Conservation (phyloP, 2,113 vertebrate genomes). For the Istiophorus platypterus region DNA sequence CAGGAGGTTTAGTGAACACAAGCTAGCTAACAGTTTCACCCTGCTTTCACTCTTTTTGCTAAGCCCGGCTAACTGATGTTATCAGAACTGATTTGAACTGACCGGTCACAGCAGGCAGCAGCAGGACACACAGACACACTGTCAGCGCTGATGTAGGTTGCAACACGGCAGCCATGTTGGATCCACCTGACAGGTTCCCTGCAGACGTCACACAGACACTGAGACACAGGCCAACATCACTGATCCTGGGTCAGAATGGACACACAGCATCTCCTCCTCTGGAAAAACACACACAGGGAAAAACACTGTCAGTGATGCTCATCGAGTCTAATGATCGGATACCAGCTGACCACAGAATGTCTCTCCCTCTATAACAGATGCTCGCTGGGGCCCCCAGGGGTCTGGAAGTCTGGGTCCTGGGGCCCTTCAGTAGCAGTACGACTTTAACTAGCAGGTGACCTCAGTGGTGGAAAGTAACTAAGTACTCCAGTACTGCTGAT, state of each 20-base stretch:
- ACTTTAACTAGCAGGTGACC: too few relatives aligned
- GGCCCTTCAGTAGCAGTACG: too few relatives aligned
- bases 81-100: not conserved
- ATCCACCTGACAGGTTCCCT: conserved; percentile 28
- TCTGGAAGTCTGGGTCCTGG: too few relatives aligned
- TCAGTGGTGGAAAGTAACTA: too few relatives aligned
- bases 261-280: not conserved
- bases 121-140: conserved; percentile 40
- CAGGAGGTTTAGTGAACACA: too few relatives aligned
- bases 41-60: not conserved
- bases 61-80: not conserved
- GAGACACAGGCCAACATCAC: not conserved
- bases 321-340: too few relatives aligned
- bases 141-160: not conserved
- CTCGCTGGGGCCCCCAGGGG: too few relatives aligned
- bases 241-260: conserved; percentile 26
- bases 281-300: not conserved
- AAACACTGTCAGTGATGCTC: not conserved
- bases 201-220: not conserved
- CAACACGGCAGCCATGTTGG: conserved; percentile 45
- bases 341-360: too few relatives aligned
- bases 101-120: conserved; percentile 56
- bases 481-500: too few relatives aligned
- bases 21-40: not conserved
- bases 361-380: too few relatives aligned